A percentile compares a stretch with the other conserved stretches of the same genome.
These are phyloP conservation scores for Parnassius mnemosyne DNA, from an alignment of 2,888 invertebrate genomes.

Conservation along the genomic window DNA sequence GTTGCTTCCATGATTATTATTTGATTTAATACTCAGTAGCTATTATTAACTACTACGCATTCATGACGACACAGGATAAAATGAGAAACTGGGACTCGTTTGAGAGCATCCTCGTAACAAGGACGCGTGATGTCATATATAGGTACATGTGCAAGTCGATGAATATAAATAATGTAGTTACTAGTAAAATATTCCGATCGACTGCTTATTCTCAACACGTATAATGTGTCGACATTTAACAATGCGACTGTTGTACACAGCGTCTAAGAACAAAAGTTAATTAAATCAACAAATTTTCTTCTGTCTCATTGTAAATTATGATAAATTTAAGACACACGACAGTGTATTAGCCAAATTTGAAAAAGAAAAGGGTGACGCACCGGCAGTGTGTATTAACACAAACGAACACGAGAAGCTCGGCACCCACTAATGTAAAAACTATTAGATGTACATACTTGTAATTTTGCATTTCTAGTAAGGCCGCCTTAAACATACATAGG, in stretches of 20 bases:
- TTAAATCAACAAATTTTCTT: no score
- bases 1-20: conserved; percentile 26
- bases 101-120: conserved; percentile 65
- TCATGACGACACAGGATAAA: conserved; percentile 73
- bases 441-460: no score
- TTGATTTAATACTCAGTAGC: conserved; percentile 30
- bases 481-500: no score
- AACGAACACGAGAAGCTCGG: no score
- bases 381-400: no score
- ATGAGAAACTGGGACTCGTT: conserved; percentile 68
- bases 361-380: no score
- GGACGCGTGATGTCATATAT: conserved; percentile 70
- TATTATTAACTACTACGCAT: conserved; percentile 58
- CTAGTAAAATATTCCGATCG: conserved; percentile 45
- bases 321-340: no score
- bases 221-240: conserved; percentile 45
- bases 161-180: conserved; percentile 55
- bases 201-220: conserved; percentile 60
- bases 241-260: conserved; percentile 31
- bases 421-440: no score
- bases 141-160: conserved; percentile 47
- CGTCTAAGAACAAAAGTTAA: conserved; percentile 13
- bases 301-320: no score
- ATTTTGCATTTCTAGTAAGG: no score
- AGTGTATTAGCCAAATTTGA: no score